These are phyloP conservation scores for Lordiphosa fenestrarum DNA, from an alignment of 2,888 invertebrate species.

Conservation along the genomic window DNA sequence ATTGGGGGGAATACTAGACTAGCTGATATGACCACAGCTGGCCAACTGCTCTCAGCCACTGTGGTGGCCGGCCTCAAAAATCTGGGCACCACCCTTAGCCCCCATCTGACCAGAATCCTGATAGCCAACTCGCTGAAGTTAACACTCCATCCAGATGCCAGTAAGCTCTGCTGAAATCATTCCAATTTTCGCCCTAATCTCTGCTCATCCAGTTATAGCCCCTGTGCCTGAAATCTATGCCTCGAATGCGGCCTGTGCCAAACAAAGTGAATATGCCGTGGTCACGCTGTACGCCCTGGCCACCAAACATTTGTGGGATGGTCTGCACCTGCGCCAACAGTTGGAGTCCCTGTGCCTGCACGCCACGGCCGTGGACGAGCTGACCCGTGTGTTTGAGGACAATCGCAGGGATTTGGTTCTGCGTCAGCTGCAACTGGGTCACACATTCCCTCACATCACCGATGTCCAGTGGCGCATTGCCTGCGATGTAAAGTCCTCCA, in stretches of 20 bases:
- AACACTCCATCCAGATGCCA: conserved; percentile 78
- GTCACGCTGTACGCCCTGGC: conserved; percentile 75
- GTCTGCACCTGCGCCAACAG: conserved; percentile 62
- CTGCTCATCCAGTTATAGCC: conserved; percentile 70
- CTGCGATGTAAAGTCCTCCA: conserved; percentile 78
- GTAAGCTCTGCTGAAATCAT: conserved; percentile 50
- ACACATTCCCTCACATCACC: conserved; percentile 77
- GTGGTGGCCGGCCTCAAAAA: conserved; percentile 76
- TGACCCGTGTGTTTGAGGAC: conserved; percentile 75
- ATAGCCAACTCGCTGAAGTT: conserved; percentile 78
- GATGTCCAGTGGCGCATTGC: conserved; percentile 80
- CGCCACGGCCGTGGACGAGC: conserved; percentile 67
- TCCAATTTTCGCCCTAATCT: too few species aligned
- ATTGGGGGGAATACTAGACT: background rate
- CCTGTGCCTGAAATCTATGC: conserved; percentile 79
- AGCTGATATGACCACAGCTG: conserved; percentile 8
- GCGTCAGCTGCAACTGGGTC: conserved; percentile 73
- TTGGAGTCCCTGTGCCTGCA: conserved; percentile 69
- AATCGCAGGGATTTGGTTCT: conserved; percentile 76
- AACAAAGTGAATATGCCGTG: conserved; percentile 79
- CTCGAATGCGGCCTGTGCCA: conserved; percentile 76
- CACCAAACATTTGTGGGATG: conserved; percentile 75
- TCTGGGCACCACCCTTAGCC: conserved; percentile 68
- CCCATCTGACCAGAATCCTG: conserved; percentile 74
- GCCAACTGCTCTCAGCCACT: conserved; percentile 60